Conservation (phyloP, 2,888 invertebrate species). For the Eupithecia subumbrata region DNA sequence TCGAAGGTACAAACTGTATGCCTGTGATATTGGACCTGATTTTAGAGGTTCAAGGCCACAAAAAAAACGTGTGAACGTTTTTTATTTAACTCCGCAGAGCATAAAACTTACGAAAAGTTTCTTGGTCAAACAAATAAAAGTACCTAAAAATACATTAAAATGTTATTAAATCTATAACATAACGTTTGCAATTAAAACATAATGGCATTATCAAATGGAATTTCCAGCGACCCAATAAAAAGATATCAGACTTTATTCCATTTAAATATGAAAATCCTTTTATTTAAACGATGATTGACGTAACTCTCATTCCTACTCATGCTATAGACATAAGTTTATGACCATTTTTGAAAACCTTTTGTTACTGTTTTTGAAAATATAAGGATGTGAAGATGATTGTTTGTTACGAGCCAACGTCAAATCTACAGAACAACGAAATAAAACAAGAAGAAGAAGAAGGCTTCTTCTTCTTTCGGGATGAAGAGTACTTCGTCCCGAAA, state of each 20-base stretch:
- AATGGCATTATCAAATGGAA: slow-evolving; percentile 20
- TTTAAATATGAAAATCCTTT: neutral
- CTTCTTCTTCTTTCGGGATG: too few relatives aligned
- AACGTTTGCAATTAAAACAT: neutral
- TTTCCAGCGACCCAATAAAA: slow-evolving; percentile 16
- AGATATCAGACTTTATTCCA: slow-evolving; percentile 15
- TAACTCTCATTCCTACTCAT: neutral
- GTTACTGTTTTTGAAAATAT: too few relatives aligned
- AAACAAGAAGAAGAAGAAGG: too few relatives aligned
- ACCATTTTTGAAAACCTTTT: too few relatives aligned
- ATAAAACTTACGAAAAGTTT: neutral
- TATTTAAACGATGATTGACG: neutral
- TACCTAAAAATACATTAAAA: neutral
- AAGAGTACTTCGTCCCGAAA: too few relatives aligned
- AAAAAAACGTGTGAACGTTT: neutral
- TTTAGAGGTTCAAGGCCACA: too few relatives aligned
- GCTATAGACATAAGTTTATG: too few relatives aligned
- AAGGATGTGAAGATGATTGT: too few relatives aligned
- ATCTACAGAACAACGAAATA: too few relatives aligned
- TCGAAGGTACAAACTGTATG: too few relatives aligned
- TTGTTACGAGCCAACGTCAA: too few relatives aligned
- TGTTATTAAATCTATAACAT: neutral
- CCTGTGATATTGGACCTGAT: too few relatives aligned
- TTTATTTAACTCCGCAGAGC: neutral
- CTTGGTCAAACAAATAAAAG: neutral